Evolutionary conservation across 37 sponge, comb jelly and placozoan genomes (phyloP).

Genomic region (Oscarella lobularis): DNA sequence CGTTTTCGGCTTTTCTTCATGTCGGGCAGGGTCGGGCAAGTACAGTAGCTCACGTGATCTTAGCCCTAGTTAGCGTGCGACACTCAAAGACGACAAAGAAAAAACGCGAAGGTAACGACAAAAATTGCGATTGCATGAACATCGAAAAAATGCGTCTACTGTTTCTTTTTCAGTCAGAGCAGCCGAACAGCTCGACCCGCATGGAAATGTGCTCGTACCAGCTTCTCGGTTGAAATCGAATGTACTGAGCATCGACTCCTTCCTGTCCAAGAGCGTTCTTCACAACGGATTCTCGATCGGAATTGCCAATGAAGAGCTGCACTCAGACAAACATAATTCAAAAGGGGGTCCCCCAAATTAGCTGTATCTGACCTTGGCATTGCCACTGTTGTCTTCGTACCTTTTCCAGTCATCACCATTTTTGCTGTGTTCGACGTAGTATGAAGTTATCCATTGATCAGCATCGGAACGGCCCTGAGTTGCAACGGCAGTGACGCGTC

Average conservation of each 20-base stretch:
- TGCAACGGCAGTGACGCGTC: not conserved
- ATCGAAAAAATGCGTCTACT: not conserved
- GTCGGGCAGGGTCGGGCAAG: too few species aligned
- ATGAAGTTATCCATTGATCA: not conserved
- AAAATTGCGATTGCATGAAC: too few species aligned
- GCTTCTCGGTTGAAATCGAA: not conserved
- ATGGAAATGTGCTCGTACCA: not conserved
- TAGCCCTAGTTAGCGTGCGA: too few species aligned
- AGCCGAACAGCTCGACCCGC: not conserved
- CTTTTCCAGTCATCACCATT: not conserved
- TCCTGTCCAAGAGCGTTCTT: constrained; percentile 2
- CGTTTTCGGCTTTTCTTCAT: too few species aligned
- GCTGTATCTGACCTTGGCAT: too few species aligned
- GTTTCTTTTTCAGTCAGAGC: not conserved
- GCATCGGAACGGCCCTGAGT: not conserved
- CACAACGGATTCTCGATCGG: not conserved
- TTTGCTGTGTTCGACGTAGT: not conserved
- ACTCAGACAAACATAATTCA: not conserved
- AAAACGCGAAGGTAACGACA: too few species aligned
- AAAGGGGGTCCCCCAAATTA: too few species aligned
- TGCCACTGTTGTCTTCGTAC: too few species aligned
- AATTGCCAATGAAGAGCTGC: not conserved
- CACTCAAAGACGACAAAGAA: too few species aligned
- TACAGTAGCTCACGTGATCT: too few species aligned
- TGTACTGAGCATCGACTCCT: constrained; percentile 2